Evolutionary conservation across 2,888 invertebrate species (phyloP).

Genomic region (Eupithecia subfuscata): DNA sequence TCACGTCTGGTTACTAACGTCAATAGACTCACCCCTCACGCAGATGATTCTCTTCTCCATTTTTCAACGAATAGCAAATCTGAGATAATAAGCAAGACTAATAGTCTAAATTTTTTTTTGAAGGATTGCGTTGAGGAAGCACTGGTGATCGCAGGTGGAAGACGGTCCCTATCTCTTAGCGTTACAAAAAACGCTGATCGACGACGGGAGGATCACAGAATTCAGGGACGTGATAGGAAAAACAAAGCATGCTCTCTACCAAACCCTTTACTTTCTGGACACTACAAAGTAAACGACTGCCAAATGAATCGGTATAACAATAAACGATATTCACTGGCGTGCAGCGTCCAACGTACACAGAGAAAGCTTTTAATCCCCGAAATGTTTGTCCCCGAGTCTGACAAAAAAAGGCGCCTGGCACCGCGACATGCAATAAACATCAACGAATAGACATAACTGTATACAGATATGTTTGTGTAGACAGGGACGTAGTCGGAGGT

Average conservation of each 20-base stretch:
- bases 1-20: too few species aligned
- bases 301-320: constrained; percentile 8
- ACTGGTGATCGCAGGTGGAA: too few species aligned
- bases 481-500: not conserved
- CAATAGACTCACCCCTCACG: not conserved
- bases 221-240: not conserved
- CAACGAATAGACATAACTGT: constrained; percentile 15
- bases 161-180: too few species aligned
- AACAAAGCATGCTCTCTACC: not conserved
- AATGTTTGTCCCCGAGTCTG: constrained; percentile 30
- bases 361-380: constrained; percentile 24
- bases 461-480: not conserved
- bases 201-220: not conserved
- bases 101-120: too few species aligned
- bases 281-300: not conserved
- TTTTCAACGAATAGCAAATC: not conserved
- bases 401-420: constrained; percentile 30
- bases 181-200: not conserved
- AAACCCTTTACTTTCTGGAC: not conserved
- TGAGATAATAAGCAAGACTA: not conserved
- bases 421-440: constrained; percentile 33
- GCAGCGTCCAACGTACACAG: not conserved
- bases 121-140: too few species aligned
- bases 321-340: constrained; percentile 1
- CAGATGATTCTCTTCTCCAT: not conserved